Conservation (phyloP, 2,888 invertebrate species). For the Zelleria hepariella region DNA sequence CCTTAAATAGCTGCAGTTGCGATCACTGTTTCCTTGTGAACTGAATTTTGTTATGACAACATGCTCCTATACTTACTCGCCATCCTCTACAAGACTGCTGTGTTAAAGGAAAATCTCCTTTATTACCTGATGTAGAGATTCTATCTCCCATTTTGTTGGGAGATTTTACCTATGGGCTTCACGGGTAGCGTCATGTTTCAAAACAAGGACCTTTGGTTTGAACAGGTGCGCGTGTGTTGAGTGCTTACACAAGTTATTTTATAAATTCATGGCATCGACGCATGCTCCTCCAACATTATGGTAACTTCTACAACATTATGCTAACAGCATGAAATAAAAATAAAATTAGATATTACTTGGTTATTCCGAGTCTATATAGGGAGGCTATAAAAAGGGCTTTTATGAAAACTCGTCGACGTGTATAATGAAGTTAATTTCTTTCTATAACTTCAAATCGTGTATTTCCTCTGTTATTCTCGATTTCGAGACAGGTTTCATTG, state of each 20-base stretch:
- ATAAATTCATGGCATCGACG: conserved; percentile 12
- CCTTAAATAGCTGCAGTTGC: conserved; percentile 10
- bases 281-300: too few relatives aligned
- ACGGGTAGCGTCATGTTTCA: conserved; percentile 19
- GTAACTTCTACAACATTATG: not conserved
- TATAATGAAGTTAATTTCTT: conserved; percentile 13
- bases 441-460: conserved; percentile 2
- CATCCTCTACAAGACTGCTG: not conserved
- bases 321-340: not conserved
- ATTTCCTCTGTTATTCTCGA: not conserved
- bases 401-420: conserved; percentile 6
- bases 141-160: too few relatives aligned
- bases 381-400: conserved; percentile 14
- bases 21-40: conserved; percentile 14
- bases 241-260: conserved; percentile 50
- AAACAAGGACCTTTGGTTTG: conserved; percentile 57
- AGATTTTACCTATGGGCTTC: too few relatives aligned
- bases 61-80: conserved; percentile 7
- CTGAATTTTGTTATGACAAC: conserved; percentile 17
- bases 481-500: not conserved
- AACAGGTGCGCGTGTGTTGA: conserved; percentile 57
- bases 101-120: not conserved
- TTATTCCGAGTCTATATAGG: conserved; percentile 13
- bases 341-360: not conserved
- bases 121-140: not conserved